Base-by-base conservation (phyloP, 2,888 invertebrate species). In the Hirtodrosophila histrioides region DNA sequence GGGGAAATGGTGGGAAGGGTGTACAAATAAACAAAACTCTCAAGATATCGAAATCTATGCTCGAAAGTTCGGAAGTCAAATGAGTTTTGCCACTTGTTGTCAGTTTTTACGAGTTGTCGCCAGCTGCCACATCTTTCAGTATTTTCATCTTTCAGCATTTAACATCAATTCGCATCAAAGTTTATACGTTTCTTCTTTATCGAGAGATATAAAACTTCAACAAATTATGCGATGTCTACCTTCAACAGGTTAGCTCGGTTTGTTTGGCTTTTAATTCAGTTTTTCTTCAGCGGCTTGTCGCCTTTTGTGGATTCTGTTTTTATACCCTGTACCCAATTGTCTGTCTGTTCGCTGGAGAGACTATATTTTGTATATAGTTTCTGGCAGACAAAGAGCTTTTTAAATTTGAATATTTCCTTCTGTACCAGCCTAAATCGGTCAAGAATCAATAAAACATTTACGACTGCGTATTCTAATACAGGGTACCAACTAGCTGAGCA, bases 11-110 rank as follows among this genome's bases (percentile, higher is more conserved):
- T 27, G 33, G 43, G 39, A 17, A 11, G 27, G 17, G 37, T 9
- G 7, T 7, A 6, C 4, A 27, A 44, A 56, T 23, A 61, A 54
- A 36, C 37, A n/a, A 48, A 60, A 53, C 12, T 17, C 17, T 17
- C 31, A 56, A 58, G n/a, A 58, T 36, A 12, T 29, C 8, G 11
- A 44, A 53, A 62, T 54, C 17, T 36, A 35, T 57, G 12, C 55
- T 72, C 62, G 79, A 82, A 85, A 82, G 82, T 85, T 82, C 82
- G 86, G 82, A 87, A 82, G 82, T 87, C 70, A 62, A 75, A 68
- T 62, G 62, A 66, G 43, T 63, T 72, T 72, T 65, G 68, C 57
- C 62, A 69, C 85, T 78, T 81, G 64, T 65, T 75, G 72, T 62
- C 35, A 33, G 50, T 51, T 64, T 68, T 68, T 60, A 70, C 66